Percentiles rank a stretch among this genome's conserved stretches.
Evolutionary conservation across 2,797 vertebrate species (phyloP).

Genomic region (Coreius guichenoti): DNA sequence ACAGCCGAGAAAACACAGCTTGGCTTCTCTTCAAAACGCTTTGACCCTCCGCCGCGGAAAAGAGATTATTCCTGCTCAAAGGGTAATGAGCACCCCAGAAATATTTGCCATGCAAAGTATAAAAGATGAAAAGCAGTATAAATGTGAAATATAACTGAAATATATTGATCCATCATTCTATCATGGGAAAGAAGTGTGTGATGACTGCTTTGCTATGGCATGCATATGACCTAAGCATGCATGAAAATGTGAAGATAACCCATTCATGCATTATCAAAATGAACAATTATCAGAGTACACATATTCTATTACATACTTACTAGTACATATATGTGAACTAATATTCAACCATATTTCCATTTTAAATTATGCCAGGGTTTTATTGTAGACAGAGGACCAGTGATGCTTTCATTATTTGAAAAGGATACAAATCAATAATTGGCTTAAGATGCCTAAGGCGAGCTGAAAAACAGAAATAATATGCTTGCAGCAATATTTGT

Average conservation of each 20-base stretch:
- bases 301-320: neutral
- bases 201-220: conserved; percentile 44
- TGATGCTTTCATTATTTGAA: neutral
- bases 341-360: neutral
- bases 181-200: conserved; percentile 63
- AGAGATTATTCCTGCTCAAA: conserved; percentile 76
- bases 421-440: conserved; percentile 9
- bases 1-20: conserved; percentile 65
- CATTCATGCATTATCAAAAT: conserved; percentile 36
- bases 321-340: neutral
- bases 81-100: conserved; percentile 81
- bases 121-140: conserved; percentile 66
- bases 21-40: conserved; percentile 80
- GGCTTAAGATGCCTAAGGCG: neutral
- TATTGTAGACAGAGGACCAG: neutral
- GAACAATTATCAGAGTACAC: conserved; percentile 21
- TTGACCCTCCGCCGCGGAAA: conserved; percentile 73
- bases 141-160: conserved; percentile 3
- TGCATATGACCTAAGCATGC: conserved; percentile 39
- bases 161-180: conserved; percentile 71
- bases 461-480: neutral
- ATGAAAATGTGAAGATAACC: conserved; percentile 29
- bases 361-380: neutral
- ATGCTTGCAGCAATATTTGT: neutral
- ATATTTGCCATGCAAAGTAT: conserved; percentile 76